phyloP scores from a whole-genome alignment of 2,888 invertebrate species.

The Papilio gigon region DNA sequence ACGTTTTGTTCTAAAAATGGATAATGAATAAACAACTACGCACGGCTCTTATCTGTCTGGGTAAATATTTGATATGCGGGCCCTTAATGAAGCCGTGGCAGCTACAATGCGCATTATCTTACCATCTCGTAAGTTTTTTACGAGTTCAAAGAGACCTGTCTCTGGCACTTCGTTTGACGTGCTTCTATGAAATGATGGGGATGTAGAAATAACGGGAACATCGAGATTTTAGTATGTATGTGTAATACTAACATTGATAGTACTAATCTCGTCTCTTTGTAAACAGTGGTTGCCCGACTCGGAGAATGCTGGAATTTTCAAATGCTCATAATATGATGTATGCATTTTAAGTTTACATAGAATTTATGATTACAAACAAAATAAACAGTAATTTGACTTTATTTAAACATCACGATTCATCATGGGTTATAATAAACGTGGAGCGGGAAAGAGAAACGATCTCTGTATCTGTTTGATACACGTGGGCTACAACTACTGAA shows the following conservation, averaged over 20 bases:
- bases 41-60: slow-evolving; percentile 56
- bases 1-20: slow-evolving; percentile 54
- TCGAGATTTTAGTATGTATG: slow-evolving; percentile 51
- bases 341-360: slow-evolving; percentile 28
- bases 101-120: slow-evolving; percentile 56
- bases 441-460: not conserved
- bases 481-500: not conserved
- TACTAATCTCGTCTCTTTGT: slow-evolving; percentile 54
- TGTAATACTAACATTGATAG: slow-evolving; percentile 56
- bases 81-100: slow-evolving; percentile 63
- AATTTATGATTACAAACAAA: slow-evolving; percentile 32
- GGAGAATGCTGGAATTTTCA: slow-evolving; percentile 45
- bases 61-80: slow-evolving; percentile 73
- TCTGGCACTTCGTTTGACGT: slow-evolving; percentile 36
- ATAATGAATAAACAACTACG: slow-evolving; percentile 56
- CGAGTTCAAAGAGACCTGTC: slow-evolving; percentile 49
- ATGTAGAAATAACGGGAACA: slow-evolving; percentile 49
- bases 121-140: slow-evolving; percentile 55
- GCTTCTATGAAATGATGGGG: slow-evolving; percentile 48
- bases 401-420: slow-evolving; percentile 20
- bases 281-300: slow-evolving; percentile 47
- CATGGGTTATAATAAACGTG: not conserved
- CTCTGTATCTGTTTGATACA: not conserved
- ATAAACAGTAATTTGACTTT: slow-evolving; percentile 18
- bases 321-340: slow-evolving; percentile 41